These are phyloP conservation scores for Amphiprion ocellaris DNA, from an alignment of 2,113 vertebrate genomes.

Conservation along the genomic window DNA sequence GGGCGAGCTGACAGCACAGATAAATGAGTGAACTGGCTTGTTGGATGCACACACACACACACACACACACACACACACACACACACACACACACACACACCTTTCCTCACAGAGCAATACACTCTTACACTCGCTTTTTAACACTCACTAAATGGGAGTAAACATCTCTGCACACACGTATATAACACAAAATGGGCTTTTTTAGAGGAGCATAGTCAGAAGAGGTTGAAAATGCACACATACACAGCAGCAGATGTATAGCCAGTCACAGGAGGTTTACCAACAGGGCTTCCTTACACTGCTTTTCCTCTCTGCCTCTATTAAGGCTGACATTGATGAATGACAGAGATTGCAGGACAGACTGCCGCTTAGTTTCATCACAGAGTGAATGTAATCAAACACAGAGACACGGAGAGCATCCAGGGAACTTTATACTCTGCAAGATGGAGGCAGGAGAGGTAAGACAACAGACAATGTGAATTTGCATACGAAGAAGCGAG, in stretches of 20 bases:
- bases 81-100: conserved; percentile 12
- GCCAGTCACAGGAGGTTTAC: conserved; percentile 50
- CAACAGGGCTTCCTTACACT: conserved; percentile 28
- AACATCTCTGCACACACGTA: conserved; percentile 20
- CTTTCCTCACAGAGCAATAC: conserved; percentile 2
- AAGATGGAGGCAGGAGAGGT: conserved; percentile 28
- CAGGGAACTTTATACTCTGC: conserved; percentile 24
- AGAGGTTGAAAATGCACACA: background rate
- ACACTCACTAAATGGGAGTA: background rate
- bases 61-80: background rate
- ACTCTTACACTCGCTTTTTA: background rate
- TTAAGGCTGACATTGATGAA: conserved; percentile 74
- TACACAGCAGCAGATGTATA: conserved; percentile 37
- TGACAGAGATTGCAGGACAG: conserved; percentile 70
- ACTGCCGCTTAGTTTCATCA: conserved; percentile 64
- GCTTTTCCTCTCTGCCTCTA: conserved; percentile 57
- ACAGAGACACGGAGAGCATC: conserved; percentile 26
- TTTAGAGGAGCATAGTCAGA: conserved; percentile 23
- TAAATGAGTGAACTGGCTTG: conserved; percentile 66
- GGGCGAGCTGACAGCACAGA: conserved; percentile 64
- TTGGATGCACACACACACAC: conserved; percentile 24
- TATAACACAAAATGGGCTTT: conserved; percentile 16
- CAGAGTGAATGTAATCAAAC: conserved; percentile 67
- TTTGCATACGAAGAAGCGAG: background rate
- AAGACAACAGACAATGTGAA: background rate